Percentiles rank a stretch among this genome's conserved stretches.
These are phyloP conservation scores for Plagodis pulveraria DNA, from an alignment of 2,888 invertebrate genomes.

Conservation along the genomic window DNA sequence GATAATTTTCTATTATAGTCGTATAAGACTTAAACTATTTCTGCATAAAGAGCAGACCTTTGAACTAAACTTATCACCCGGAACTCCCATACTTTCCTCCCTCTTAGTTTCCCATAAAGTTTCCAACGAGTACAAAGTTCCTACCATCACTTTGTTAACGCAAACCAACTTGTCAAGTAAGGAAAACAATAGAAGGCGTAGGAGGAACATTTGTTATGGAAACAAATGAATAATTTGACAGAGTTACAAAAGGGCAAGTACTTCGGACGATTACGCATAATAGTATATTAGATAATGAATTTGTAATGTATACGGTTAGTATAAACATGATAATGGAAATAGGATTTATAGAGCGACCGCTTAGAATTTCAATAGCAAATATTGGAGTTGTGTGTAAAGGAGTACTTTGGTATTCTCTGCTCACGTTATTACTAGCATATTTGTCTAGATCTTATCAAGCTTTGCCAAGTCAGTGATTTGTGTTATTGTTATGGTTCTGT, in stretches of 20 bases:
- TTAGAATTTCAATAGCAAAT: constrained; percentile 25
- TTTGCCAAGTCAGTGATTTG: constrained; percentile 1
- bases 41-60: background rate
- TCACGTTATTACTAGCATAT: constrained; percentile 1
- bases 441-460: constrained; percentile 10
- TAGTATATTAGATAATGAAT: constrained; percentile 30
- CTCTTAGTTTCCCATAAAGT: constrained; percentile 2
- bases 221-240: constrained; percentile 30
- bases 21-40: background rate
- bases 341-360: constrained; percentile 21
- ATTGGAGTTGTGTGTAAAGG: constrained; percentile 15
- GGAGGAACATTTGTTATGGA: constrained; percentile 33
- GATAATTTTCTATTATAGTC: too few relatives aligned
- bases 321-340: constrained; percentile 24
- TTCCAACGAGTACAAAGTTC: constrained; percentile 12
- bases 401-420: constrained; percentile 15
- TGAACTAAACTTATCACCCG: background rate
- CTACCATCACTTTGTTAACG: constrained; percentile 26
- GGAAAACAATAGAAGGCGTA: constrained; percentile 36
- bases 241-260: constrained; percentile 26
- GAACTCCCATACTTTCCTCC: background rate
- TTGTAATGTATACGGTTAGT: constrained; percentile 21
- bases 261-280: constrained; percentile 26
- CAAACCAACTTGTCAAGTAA: constrained; percentile 37
- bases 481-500: background rate